A percentile compares a stretch with the other conserved stretches of the same genome.
Evolutionary conservation across 1,140 invertebrate species (phyloP).

Genomic region (Periplaneta americana): DNA sequence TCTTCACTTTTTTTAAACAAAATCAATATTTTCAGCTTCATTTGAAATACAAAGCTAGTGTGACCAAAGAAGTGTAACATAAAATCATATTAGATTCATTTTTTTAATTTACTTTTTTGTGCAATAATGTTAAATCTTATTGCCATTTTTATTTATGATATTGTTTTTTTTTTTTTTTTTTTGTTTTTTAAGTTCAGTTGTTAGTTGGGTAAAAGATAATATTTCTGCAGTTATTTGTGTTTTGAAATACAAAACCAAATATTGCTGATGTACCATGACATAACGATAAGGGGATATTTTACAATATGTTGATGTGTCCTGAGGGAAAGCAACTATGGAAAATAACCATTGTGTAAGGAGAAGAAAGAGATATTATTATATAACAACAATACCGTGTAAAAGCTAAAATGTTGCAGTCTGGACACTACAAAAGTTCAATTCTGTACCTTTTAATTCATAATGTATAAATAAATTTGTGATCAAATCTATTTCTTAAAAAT

Average conservation of each 20-base stretch:
- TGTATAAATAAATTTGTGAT: slow-evolving; percentile 25
- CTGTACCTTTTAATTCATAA: slow-evolving; percentile 21
- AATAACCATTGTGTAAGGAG: not conserved
- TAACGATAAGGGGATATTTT: not conserved
- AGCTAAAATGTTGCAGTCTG: slow-evolving; percentile 1
- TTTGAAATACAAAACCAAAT: not conserved
- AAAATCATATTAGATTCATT: not conserved
- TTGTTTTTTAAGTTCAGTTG: not conserved
- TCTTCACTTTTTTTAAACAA: slow-evolving; percentile 11
- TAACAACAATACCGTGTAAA: slow-evolving; percentile 4
- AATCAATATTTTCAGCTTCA: slow-evolving; percentile 11
- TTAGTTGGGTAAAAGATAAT: slow-evolving; percentile 8
- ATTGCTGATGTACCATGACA: not conserved
- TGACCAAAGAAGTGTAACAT: slow-evolving; percentile 17
- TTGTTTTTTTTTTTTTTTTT: not conserved
- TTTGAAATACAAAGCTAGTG: slow-evolving; percentile 18
- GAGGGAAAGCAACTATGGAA: not conserved
- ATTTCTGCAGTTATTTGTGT: slow-evolving; percentile 1
- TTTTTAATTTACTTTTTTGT: slow-evolving; percentile 17
- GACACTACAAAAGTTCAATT: slow-evolving; percentile 14
- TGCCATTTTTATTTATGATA: slow-evolving; percentile 7
- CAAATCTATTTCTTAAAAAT: slow-evolving; percentile 13
- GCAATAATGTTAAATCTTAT: slow-evolving; percentile 9
- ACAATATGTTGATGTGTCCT: slow-evolving; percentile 3
- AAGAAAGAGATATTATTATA: slow-evolving; percentile 2